Evolutionary conservation across 2,797 vertebrate genomes (phyloP).

Genomic region (Calcarius lapponicus): DNA sequence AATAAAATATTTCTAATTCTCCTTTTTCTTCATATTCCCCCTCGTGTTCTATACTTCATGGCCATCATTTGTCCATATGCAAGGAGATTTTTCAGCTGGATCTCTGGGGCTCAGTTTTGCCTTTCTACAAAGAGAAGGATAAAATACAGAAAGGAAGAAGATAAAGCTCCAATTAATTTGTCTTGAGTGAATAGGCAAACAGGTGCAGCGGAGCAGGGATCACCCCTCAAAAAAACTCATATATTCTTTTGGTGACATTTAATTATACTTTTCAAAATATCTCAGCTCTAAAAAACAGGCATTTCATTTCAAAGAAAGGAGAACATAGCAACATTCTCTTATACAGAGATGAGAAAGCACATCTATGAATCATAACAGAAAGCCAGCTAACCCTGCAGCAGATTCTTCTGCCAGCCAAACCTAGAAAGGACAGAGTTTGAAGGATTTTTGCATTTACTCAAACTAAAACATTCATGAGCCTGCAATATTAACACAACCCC

Average conservation of each 20-base stretch:
- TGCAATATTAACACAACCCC: constrained; percentile 3
- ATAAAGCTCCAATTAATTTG: not conserved
- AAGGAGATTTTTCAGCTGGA: not conserved
- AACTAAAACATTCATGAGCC: constrained; percentile 38
- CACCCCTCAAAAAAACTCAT: not conserved
- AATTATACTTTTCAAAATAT: constrained; percentile 35
- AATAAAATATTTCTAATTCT: not conserved
- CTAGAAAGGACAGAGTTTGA: not conserved
- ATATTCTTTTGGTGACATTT: not conserved
- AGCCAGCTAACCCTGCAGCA: constrained; percentile 27
- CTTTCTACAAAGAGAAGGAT: not conserved
- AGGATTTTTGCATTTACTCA: constrained; percentile 31
- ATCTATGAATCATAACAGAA: constrained; percentile 8
- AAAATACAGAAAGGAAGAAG: not conserved
- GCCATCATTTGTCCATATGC: not conserved
- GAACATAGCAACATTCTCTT: not conserved
- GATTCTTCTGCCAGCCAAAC: not conserved
- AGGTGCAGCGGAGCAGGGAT: not conserved
- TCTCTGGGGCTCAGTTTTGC: not conserved
- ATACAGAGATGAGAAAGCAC: not conserved
- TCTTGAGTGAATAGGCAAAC: not conserved
- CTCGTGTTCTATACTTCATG: not conserved
- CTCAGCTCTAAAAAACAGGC: not conserved
- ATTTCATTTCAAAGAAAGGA: constrained; percentile 9
- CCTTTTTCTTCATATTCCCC: not conserved